Evolutionary conservation across 2,113 vertebrate species (phyloP).

Genomic region (Scortum barcoo): DNA sequence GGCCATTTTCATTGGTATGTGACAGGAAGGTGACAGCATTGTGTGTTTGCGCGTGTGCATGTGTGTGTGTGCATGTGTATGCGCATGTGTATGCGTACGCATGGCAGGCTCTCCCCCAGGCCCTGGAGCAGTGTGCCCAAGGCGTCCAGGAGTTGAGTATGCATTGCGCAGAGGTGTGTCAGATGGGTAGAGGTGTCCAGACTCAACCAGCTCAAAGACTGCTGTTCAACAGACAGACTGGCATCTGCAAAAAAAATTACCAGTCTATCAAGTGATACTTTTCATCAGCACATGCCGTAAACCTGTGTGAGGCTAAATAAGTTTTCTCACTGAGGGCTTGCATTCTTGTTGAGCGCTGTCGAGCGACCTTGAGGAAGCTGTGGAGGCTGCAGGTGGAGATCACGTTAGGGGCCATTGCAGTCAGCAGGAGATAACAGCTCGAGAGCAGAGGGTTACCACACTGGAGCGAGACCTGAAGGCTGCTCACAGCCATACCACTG

Average conservation of each 20-base stretch:
- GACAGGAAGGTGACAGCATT: slow-evolving; percentile 77
- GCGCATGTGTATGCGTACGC: slow-evolving; percentile 16
- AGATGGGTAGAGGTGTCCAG: slow-evolving; percentile 77
- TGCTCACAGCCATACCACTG: slow-evolving; percentile 61
- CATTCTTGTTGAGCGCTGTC: slow-evolving; percentile 69
- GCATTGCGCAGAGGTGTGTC: slow-evolving; percentile 71
- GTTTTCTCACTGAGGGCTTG: slow-evolving; percentile 13
- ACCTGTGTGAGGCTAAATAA: slow-evolving; percentile 16
- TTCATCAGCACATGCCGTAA: slow-evolving; percentile 7
- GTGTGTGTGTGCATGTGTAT: slow-evolving; percentile 31
- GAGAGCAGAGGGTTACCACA: slow-evolving; percentile 67
- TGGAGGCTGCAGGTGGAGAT: slow-evolving; percentile 72
- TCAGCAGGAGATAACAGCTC: slow-evolving; percentile 66
- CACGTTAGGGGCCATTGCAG: slow-evolving; percentile 62
- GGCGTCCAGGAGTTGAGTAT: slow-evolving; percentile 76
- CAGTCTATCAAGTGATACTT: slow-evolving; percentile 29
- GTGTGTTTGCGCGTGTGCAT: slow-evolving; percentile 55
- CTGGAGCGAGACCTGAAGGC: slow-evolving; percentile 76
- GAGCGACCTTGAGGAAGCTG: slow-evolving; percentile 75
- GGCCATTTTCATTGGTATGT: slow-evolving; percentile 75
- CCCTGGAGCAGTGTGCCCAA: slow-evolving; percentile 73
- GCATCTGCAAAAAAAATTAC: slow-evolving; percentile 19
- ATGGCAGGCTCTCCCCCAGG: slow-evolving; percentile 78
- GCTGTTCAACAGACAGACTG: slow-evolving; percentile 76
- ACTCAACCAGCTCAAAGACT: slow-evolving; percentile 72